A percentile compares a stretch with the other conserved stretches of the same genome.
Evolutionary conservation across 2,888 invertebrate genomes (phyloP).

Genomic region (Eristalis tenax): DNA sequence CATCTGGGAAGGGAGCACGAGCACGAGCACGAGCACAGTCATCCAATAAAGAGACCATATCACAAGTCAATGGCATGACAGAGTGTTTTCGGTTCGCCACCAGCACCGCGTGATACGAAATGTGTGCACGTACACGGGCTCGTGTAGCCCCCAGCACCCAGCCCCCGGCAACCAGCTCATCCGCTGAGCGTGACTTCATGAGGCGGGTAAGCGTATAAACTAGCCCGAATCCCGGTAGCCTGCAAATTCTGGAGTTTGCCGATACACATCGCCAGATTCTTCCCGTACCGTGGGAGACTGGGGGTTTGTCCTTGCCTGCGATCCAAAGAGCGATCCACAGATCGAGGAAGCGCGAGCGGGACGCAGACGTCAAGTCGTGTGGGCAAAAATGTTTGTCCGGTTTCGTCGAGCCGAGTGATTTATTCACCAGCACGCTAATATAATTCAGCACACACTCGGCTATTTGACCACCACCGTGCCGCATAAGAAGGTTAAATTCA

Average conservation of each 20-base stretch:
- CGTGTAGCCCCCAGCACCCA: no score
- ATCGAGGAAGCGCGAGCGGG: not conserved
- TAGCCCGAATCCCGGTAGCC: not conserved
- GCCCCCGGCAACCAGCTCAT: no score
- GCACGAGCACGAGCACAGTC: not conserved
- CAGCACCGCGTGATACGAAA: not conserved
- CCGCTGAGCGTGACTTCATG: not conserved
- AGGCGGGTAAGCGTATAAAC: not conserved
- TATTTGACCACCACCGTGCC: constrained; percentile 36
- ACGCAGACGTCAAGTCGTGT: constrained; percentile 57
- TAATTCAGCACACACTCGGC: constrained; percentile 66
- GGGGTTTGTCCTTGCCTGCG: not conserved
- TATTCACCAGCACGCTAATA: constrained; percentile 66
- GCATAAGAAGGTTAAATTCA: constrained; percentile 53
- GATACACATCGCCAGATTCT: not conserved
- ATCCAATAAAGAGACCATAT: constrained; percentile 9
- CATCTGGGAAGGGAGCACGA: not conserved
- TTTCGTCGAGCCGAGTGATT: constrained; percentile 47
- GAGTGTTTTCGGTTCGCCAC: constrained; percentile 5
- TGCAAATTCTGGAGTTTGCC: not conserved
- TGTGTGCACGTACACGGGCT: no score
- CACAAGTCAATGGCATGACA: not conserved
- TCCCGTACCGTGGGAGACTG: constrained; percentile 42
- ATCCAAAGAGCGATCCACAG: no score
- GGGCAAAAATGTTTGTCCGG: constrained; percentile 60